These are phyloP conservation scores for Paedocypris sp. DNA, from an alignment of 2,113 vertebrate species.

Conservation along the genomic window DNA sequence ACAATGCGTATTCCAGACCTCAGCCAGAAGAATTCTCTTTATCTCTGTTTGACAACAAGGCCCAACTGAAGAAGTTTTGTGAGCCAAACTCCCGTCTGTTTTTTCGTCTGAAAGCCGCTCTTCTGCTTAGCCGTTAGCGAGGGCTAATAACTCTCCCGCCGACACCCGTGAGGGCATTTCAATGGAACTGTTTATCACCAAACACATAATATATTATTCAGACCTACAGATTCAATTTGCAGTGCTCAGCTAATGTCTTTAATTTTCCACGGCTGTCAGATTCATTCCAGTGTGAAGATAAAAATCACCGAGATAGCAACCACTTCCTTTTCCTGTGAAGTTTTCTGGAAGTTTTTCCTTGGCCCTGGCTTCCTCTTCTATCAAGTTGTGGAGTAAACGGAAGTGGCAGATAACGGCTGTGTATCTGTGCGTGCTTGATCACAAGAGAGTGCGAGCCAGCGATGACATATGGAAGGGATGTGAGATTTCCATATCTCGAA, in stretches of 20 bases:
- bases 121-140: conserved; percentile 20
- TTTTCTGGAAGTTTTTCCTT: conserved; percentile 3
- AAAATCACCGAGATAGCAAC: conserved; percentile 26
- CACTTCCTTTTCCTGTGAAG: conserved; percentile 8
- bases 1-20: too few relatives aligned
- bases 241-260: conserved; percentile 32
- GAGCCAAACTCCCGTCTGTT: conserved; percentile 17
- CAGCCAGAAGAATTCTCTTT: too few relatives aligned
- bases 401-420: background rate
- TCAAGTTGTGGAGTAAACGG: conserved; percentile 21
- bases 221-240: conserved; percentile 30
- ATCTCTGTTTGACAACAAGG: background rate
- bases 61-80: conserved; percentile 9
- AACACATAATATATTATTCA: conserved; percentile 30
- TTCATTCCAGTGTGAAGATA: conserved; percentile 35
- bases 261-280: conserved; percentile 41
- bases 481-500: background rate
- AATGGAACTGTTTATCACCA: conserved; percentile 40
- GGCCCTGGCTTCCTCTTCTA: conserved; percentile 2
- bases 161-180: conserved; percentile 25
- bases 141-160: conserved; percentile 28
- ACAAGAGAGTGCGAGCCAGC: conserved; percentile 2
- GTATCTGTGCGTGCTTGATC: background rate
- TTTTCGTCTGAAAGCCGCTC: conserved; percentile 3
- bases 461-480: conserved; percentile 14